Evolutionary conservation across 2,113 vertebrate genomes (phyloP).

Genomic region (Xiphophorus hellerii): DNA sequence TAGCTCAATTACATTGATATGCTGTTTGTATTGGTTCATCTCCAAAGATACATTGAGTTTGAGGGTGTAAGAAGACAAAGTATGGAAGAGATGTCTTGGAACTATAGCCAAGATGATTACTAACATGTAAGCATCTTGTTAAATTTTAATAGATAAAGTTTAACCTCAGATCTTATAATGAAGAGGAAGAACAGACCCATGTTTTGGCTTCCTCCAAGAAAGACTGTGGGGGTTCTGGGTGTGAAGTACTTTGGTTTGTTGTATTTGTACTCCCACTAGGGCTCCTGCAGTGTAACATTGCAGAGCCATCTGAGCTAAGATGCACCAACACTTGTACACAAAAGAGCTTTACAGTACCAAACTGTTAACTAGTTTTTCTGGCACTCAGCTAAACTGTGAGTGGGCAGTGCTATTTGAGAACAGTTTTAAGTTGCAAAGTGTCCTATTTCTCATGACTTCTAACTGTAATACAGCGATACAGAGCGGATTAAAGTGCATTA

Average conservation of each 20-base stretch:
- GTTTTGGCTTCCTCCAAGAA: constrained; percentile 36
- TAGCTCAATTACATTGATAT: too few relatives aligned
- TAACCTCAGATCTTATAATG: constrained; percentile 9
- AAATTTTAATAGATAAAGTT: constrained; percentile 9
- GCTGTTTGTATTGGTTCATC: background rate
- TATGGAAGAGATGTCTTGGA: background rate
- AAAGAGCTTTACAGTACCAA: constrained; percentile 62
- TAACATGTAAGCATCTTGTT: background rate
- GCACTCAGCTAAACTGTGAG: constrained; percentile 55
- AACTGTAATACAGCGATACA: constrained; percentile 30
- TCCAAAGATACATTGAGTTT: background rate
- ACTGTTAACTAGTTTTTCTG: constrained; percentile 65
- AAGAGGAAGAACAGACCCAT: constrained; percentile 30
- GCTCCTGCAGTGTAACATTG: constrained; percentile 54
- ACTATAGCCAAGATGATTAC: background rate
- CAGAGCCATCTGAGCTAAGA: constrained; percentile 73
- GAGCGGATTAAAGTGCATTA: constrained; percentile 21
- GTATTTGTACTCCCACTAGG: constrained; percentile 62
- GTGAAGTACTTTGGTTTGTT: constrained; percentile 61
- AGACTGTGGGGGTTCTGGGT: constrained; percentile 58
- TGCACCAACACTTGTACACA: constrained; percentile 50
- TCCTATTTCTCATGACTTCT: constrained; percentile 50
- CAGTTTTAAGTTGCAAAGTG: constrained; percentile 61
- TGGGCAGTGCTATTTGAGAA: constrained; percentile 63
- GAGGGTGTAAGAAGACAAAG: background rate